A percentile compares a stretch with the other conserved stretches of the same genome.
Conservation (phyloP, 2,888 invertebrate species). For the Ommatoiulus sabulosus region DNA sequence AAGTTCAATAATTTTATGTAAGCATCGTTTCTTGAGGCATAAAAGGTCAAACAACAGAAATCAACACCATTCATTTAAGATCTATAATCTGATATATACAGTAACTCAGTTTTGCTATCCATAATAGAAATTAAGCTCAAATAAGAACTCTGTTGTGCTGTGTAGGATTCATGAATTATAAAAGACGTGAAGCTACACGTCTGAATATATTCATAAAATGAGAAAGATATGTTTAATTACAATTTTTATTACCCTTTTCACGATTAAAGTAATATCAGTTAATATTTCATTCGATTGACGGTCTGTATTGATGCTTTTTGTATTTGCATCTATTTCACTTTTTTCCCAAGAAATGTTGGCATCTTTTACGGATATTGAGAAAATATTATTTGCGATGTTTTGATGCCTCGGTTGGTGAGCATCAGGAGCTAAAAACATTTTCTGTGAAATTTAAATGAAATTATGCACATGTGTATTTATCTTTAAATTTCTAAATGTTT, state of each 20-base stretch:
- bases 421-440: conserved; percentile 64
- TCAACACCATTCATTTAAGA: too few relatives aligned
- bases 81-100: too few relatives aligned
- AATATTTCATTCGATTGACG: too few relatives aligned
- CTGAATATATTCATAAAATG: too few relatives aligned
- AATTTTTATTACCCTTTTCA: background rate
- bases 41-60: too few relatives aligned
- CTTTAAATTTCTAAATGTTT: background rate
- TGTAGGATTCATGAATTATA: too few relatives aligned
- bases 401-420: conserved; percentile 69
- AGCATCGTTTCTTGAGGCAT: too few relatives aligned
- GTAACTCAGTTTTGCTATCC: background rate
- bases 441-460: background rate
- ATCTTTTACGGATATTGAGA: conserved; percentile 70
- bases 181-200: too few relatives aligned
- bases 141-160: too few relatives aligned
- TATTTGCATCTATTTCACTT: background rate
- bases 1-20: too few relatives aligned
- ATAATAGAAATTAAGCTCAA: background rate
- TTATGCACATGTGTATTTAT: background rate
- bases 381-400: conserved; percentile 69
- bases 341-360: conserved; percentile 70
- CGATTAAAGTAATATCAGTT: background rate
- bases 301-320: background rate
- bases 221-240: too few relatives aligned